Base-by-base conservation (phyloP, 2,113 vertebrate genomes). In the Halcyon malimbica region DNA sequence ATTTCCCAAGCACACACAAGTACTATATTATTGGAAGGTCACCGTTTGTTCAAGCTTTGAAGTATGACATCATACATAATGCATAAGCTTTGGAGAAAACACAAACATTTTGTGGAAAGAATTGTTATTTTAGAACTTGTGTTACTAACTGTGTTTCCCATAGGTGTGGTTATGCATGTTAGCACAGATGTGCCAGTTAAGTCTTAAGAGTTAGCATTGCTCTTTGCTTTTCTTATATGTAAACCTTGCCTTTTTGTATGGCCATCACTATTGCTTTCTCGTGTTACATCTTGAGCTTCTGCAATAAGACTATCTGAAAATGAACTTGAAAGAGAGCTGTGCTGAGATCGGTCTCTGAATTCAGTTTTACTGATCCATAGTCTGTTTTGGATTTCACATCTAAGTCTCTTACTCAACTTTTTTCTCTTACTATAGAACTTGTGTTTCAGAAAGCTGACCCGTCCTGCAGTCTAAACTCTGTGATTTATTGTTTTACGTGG, bases 21-120 rank as follows among this genome's bases (percentile, higher is more conserved):
- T 73, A 41, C 37, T 65, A 28, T 79, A 39, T 37, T 83, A n/a
- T 29, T 31, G n/a, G 35, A 74, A 25, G 78, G 51, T 65, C 74
- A 74, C 50, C 65, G 69, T 95, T 94, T 94, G 86, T 57, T 73
- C 77, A 79, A 0, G 80, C 90, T 41, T 87, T 93, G 86, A 87
- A 73, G 73, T 92, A 31, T 83, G 88, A 70, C 77, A 10, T 63
- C 31, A 4, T 12, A 13, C 11, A 4, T 29, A 63, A 14, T 50
- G 53, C 60, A 1, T 59, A 39, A 11, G 28, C 60, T 96, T 63
- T 85, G 74, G 64, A 91, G 56, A 63, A 80, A 17, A 28, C 51
- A 46, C 39, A 35, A 31, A 57, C 35, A 54, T 29, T 6, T 50
- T 6, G 9, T 65, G 29, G 42, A 81, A 68, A 60, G 63, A 71